Conservation (phyloP, 2,113 vertebrate species). For the Barbus barbus region DNA sequence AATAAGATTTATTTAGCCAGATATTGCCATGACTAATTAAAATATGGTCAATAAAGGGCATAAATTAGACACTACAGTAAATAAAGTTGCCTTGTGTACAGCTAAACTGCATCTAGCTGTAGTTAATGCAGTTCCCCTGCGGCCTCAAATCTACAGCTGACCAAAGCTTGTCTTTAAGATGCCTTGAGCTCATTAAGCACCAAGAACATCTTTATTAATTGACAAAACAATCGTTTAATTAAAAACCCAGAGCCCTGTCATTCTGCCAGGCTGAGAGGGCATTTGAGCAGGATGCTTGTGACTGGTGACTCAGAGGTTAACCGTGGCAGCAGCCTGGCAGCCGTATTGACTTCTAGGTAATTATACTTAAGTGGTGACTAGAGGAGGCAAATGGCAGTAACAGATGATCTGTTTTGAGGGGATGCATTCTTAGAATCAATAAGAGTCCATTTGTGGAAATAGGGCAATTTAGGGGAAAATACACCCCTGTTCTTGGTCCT, state of each 20-base stretch:
- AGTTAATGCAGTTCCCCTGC: neutral
- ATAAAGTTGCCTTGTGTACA: neutral
- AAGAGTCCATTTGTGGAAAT: slow-evolving; percentile 76
- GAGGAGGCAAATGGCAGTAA: slow-evolving; percentile 73
- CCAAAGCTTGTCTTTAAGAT: slow-evolving; percentile 7
- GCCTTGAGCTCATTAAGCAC: slow-evolving; percentile 24
- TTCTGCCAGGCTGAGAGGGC: slow-evolving; percentile 17
- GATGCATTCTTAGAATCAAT: slow-evolving; percentile 80
- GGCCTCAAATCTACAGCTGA: neutral
- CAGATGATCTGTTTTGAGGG: slow-evolving; percentile 73
- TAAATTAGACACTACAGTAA: neutral
- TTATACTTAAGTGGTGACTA: slow-evolving; percentile 75
- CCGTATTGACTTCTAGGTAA: slow-evolving; percentile 69
- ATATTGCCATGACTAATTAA: neutral
- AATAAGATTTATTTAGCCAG: neutral
- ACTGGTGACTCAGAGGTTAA: slow-evolving; percentile 58
- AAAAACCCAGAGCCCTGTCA: slow-evolving; percentile 33
- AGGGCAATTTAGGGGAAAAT: slow-evolving; percentile 72
- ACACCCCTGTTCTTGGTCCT: slow-evolving; percentile 60
- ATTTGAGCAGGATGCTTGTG: neutral
- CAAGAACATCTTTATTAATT: slow-evolving; percentile 43
- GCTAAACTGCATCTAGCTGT: neutral
- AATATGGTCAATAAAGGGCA: neutral
- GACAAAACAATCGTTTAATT: slow-evolving; percentile 51
- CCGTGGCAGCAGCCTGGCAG: slow-evolving; percentile 40